Conservation (phyloP, 1,140 invertebrate genomes). For the Coenobita brevimanus region DNA sequence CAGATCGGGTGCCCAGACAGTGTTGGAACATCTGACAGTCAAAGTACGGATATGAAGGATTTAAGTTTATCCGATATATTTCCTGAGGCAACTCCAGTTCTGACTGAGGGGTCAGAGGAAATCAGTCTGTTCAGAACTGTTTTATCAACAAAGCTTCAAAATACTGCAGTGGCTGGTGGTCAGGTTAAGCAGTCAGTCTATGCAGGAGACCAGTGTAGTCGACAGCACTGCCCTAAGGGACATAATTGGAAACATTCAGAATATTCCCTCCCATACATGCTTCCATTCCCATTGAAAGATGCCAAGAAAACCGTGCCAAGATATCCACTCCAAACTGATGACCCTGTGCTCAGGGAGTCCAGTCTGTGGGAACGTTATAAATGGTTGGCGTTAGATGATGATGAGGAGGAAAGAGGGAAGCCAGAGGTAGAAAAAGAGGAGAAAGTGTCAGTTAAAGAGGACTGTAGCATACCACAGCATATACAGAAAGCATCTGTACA, state of each 20-base stretch:
- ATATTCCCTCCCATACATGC: background rate
- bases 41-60: background rate
- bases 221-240: background rate
- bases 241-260: background rate
- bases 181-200: background rate
- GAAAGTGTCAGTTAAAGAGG: background rate
- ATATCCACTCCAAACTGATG: slow-evolving; percentile 16
- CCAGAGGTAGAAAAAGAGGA: slow-evolving; percentile 3
- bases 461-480: background rate
- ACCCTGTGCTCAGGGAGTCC: background rate
- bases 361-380: slow-evolving; percentile 3
- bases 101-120: background rate
- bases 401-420: background rate
- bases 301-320: background rate
- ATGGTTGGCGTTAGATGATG: slow-evolving; percentile 22
- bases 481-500: slow-evolving; percentile 7
- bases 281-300: slow-evolving; percentile 21
- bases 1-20: too few species aligned
- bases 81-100: background rate
- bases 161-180: background rate
- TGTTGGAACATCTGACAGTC: background rate
- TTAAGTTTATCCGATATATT: slow-evolving; percentile 25
- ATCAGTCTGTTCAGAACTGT: background rate
- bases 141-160: background rate
- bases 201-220: background rate